A percentile compares a stretch with the other conserved stretches of the same genome.
These are phyloP conservation scores for Ondatra zibethicus DNA, from an alignment of 2,113 vertebrate species.

Conservation along the genomic window DNA sequence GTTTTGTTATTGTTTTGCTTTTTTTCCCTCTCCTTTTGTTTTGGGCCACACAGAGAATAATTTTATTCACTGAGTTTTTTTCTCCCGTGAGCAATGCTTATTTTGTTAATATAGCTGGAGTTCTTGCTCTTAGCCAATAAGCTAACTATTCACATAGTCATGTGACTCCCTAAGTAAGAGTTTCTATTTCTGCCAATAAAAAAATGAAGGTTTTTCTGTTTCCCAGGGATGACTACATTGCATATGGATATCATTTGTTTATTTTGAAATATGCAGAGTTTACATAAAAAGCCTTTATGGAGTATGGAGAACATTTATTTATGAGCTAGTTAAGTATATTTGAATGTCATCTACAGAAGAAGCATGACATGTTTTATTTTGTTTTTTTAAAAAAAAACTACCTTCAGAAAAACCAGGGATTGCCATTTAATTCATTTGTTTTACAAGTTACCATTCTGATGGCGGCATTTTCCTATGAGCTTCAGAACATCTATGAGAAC, in stretches of 20 bases:
- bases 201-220: background rate
- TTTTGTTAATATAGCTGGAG: slow-evolving; percentile 4
- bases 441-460: background rate
- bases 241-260: background rate
- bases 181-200: slow-evolving; percentile 38
- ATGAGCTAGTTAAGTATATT: background rate
- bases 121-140: background rate
- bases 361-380: background rate
- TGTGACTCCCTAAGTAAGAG: background rate
- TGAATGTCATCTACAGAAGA: slow-evolving; percentile 19
- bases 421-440: background rate
- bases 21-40: background rate
- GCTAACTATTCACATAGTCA: background rate
- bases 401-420: background rate
- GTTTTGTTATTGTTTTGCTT: background rate
- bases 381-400: background rate
- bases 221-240: background rate
- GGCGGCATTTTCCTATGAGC: background rate
- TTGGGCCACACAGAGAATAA: background rate
- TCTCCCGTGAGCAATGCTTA: background rate
- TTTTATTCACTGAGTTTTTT: background rate
- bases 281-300: background rate
- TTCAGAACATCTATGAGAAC: background rate
- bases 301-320: slow-evolving; percentile 3
- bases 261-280: background rate